These are phyloP conservation scores for Capitella teleta DNA, from an alignment of 1,140 invertebrate species.

Conservation along the genomic window DNA sequence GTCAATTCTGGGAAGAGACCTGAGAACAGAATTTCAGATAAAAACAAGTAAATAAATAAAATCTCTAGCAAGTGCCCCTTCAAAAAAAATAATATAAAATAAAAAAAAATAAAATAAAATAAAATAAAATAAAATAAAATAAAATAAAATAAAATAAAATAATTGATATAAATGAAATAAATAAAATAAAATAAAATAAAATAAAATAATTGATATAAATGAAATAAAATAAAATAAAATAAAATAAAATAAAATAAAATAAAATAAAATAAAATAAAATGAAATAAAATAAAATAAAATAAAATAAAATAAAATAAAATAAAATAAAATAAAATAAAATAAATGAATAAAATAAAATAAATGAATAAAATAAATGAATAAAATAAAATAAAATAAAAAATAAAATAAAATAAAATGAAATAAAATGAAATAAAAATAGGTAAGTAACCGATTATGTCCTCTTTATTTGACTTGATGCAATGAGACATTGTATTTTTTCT, in stretches of 20 bases:
- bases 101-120: not conserved
- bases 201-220: not conserved
- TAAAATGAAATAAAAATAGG: too few relatives aligned
- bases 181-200: not conserved
- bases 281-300: not conserved
- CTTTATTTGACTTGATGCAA: too few relatives aligned
- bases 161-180: not conserved
- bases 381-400: not conserved
- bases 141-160: not conserved
- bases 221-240: not conserved
- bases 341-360: not conserved
- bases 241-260: not conserved
- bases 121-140: not conserved
- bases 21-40: too few relatives aligned
- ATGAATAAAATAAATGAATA: not conserved
- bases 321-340: not conserved
- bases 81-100: not conserved
- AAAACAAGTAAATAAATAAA: too few relatives aligned
- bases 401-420: too few relatives aligned
- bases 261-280: not conserved
- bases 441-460: too few relatives aligned
- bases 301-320: not conserved
- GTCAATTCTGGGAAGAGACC: too few relatives aligned
- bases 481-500: too few relatives aligned
- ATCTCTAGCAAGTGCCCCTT: too few relatives aligned